phyloP scores from a whole-genome alignment of 2,113 vertebrate genomes.

The Ophthalmolycus amberensis region DNA sequence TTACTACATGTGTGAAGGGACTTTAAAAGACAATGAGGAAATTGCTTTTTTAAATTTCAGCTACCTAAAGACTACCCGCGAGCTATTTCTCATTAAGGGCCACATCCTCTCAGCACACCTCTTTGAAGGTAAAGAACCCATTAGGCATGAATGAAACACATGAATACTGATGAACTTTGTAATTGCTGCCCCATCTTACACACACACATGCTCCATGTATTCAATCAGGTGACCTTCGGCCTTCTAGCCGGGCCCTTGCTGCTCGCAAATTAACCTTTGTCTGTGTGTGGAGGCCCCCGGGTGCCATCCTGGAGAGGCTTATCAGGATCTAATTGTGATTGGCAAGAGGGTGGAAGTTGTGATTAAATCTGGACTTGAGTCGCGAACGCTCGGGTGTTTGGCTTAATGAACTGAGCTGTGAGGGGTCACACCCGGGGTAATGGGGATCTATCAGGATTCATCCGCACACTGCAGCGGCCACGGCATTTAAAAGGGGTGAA shows the following conservation, averaged over 20 bases:
- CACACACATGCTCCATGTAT: constrained; percentile 66
- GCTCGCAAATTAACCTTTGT: constrained; percentile 82
- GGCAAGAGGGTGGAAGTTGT: constrained; percentile 79
- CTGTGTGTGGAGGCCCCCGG: constrained; percentile 60
- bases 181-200: constrained; percentile 66
- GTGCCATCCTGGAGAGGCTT: constrained; percentile 73
- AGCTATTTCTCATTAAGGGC: constrained; percentile 64
- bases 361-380: constrained; percentile 82
- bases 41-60: constrained; percentile 39
- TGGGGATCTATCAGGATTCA: constrained; percentile 78
- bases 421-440: constrained; percentile 80
- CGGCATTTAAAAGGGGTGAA: not conserved
- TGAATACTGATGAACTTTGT: constrained; percentile 81
- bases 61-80: constrained; percentile 48
- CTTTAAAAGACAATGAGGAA: constrained; percentile 48
- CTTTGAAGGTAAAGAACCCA: constrained; percentile 67
- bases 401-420: constrained; percentile 82
- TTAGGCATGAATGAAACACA: constrained; percentile 66
- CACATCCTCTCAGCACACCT: constrained; percentile 67
- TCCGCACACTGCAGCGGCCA: constrained; percentile 38
- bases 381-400: constrained; percentile 61
- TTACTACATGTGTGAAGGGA: constrained; percentile 22
- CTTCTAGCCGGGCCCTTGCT: constrained; percentile 61
- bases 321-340: constrained; percentile 81
- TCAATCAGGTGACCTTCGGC: constrained; percentile 76